phyloP scores from a whole-genome alignment of 2,888 invertebrate genomes.

The Lepidochitona cinerea region DNA sequence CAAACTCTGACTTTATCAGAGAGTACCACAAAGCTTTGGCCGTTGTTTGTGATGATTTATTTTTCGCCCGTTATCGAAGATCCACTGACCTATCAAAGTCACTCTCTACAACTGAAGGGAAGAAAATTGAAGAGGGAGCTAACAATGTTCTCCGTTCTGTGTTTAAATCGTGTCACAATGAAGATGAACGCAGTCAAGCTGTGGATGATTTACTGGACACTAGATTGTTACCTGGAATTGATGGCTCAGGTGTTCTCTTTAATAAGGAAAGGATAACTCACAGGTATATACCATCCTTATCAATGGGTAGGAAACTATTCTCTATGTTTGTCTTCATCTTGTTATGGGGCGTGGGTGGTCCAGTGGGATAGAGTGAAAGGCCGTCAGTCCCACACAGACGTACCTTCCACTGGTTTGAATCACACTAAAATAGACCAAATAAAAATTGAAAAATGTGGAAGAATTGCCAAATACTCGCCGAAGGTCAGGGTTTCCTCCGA shows the following conservation, averaged over 20 bases:
- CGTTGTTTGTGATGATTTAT: conserved; percentile 66
- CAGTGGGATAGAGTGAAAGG: no score
- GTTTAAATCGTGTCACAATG: conserved; percentile 60
- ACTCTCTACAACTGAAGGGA: conserved; percentile 33
- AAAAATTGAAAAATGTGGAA: no score
- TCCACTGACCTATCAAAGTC: conserved; percentile 38
- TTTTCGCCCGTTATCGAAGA: conserved; percentile 62
- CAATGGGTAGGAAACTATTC: no score
- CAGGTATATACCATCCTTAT: conserved; percentile 38
- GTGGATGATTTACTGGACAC: conserved; percentile 63
- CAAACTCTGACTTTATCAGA: conserved; percentile 57
- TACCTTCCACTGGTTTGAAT: no score
- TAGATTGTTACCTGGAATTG: conserved; percentile 57
- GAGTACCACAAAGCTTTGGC: conserved; percentile 66
- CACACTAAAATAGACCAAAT: no score
- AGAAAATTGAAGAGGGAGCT: conserved; percentile 39
- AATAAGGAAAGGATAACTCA: conserved; percentile 55
- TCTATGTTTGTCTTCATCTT: no score
- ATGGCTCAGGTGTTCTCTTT: conserved; percentile 59
- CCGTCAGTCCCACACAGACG: neutral
- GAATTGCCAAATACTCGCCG: no score
- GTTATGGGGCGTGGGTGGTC: no score
- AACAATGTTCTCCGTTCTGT: conserved; percentile 52
- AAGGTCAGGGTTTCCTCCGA: no score
- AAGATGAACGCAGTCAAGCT: conserved; percentile 57